These are phyloP conservation scores for Macrosiphum euphorbiae DNA, from an alignment of 2,888 invertebrate species.

Conservation along the genomic window DNA sequence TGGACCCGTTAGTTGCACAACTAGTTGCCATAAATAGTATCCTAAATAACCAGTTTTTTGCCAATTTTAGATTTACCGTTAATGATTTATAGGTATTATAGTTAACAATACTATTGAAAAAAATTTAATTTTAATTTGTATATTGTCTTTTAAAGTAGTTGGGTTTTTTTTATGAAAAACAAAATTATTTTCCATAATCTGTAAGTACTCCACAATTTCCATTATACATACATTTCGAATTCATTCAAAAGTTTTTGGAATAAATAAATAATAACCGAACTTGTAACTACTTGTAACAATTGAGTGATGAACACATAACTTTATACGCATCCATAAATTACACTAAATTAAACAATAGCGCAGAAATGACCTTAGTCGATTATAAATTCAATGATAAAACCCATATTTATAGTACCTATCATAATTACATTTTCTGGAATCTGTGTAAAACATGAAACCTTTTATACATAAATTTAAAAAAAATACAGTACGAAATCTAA, in stretches of 20 bases:
- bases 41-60: slow-evolving; percentile 41
- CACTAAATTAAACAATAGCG: slow-evolving; percentile 30
- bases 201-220: background rate
- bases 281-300: slow-evolving; percentile 14
- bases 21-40: slow-evolving; percentile 45
- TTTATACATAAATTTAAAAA: background rate
- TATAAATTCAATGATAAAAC: slow-evolving; percentile 36
- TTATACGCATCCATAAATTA: background rate
- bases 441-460: background rate
- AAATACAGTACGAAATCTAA: background rate
- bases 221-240: slow-evolving; percentile 1
- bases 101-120: background rate
- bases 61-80: slow-evolving; percentile 29
- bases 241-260: background rate
- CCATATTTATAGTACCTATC: background rate
- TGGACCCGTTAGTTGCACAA: slow-evolving; percentile 18
- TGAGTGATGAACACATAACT: slow-evolving; percentile 5
- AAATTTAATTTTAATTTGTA: background rate
- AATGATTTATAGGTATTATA: background rate
- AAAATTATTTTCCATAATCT: background rate
- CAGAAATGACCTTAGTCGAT: slow-evolving; percentile 10
- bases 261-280: slow-evolving; percentile 13
- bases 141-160: background rate
- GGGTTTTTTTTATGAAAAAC: background rate
- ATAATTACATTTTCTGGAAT: background rate